Conservation (phyloP, 2,113 vertebrate genomes). For the Thinocorus orbignyianus region DNA sequence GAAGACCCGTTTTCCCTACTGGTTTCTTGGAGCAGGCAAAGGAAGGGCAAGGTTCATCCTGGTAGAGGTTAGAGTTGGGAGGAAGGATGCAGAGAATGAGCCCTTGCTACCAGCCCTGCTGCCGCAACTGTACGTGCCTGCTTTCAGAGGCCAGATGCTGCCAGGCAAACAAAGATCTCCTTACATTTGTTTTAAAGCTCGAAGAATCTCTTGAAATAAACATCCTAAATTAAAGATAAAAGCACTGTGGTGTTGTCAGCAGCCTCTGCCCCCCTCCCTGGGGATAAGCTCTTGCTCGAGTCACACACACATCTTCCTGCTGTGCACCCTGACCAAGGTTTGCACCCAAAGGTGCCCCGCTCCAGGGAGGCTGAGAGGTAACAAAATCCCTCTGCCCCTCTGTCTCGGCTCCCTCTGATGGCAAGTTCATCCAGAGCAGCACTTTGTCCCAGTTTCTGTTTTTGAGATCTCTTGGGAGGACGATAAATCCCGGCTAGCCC, state of each 20-base stretch:
- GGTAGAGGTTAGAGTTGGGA: not conserved
- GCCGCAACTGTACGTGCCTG: not conserved
- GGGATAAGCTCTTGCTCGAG: not conserved
- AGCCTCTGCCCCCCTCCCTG: not conserved
- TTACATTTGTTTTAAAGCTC: conserved; percentile 57
- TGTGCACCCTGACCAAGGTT: not conserved
- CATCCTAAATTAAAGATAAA: conserved; percentile 69
- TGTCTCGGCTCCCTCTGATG: not conserved
- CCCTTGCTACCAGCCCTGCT: not conserved
- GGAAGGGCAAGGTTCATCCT: not conserved
- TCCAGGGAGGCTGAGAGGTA: not conserved
- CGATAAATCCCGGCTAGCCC: conserved; percentile 58
- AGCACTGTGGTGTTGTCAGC: not conserved
- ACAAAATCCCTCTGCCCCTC: not conserved
- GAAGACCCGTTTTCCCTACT: not conserved
- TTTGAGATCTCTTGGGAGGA: conserved; percentile 46
- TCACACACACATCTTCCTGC: not conserved
- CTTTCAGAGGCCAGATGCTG: conserved; percentile 53
- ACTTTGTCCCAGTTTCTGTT: conserved; percentile 44
- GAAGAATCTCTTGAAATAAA: conserved; percentile 61
- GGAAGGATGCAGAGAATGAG: not conserved
- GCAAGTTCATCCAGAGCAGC: not conserved
- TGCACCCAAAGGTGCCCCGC: not conserved
- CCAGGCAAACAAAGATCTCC: conserved; percentile 47
- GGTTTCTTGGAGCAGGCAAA: not conserved